Conservation (phyloP, 2,797 vertebrate species). For the Cetoscarus ocellatus region DNA sequence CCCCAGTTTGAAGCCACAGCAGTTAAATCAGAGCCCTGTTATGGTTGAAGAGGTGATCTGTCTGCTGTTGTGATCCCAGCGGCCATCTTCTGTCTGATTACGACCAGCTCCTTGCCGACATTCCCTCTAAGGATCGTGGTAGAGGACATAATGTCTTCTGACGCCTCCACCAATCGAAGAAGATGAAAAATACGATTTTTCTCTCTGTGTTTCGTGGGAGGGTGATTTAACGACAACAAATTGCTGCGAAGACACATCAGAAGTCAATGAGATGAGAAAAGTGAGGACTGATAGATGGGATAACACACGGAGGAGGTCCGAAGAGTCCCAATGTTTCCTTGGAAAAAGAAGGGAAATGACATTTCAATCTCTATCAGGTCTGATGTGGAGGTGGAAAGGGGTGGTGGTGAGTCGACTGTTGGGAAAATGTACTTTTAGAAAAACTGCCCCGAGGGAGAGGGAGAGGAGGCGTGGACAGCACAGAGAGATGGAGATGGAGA, state of each 20-base stretch:
- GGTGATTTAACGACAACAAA: conserved; percentile 50
- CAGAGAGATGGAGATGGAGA: conserved; percentile 72
- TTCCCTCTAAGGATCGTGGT: conserved; percentile 42
- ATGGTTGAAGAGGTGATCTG: conserved; percentile 32
- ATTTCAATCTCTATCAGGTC: conserved; percentile 69
- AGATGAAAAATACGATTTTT: conserved; percentile 10
- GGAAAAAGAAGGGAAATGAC: conserved; percentile 48
- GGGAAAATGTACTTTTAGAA: conserved; percentile 49
- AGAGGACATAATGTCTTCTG: conserved; percentile 50
- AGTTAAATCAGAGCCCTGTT: conserved; percentile 38
- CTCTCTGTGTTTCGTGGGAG: conserved; percentile 9
- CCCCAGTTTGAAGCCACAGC: conserved; percentile 10
- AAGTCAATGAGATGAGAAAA: conserved; percentile 65
- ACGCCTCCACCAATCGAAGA: conserved; percentile 25
- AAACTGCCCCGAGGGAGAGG: conserved; percentile 19
- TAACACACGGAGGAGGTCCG: conserved; percentile 41
- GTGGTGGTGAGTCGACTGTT: conserved; percentile 28
- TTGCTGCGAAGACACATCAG: conserved; percentile 44
- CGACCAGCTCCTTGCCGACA: conserved; percentile 37
- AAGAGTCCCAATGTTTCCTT: conserved; percentile 24
- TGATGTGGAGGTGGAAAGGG: conserved; percentile 42
- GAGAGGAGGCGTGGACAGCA: conserved; percentile 40
- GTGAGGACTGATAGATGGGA: conserved; percentile 54
- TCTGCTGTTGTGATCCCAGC: conserved; percentile 38
- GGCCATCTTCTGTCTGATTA: conserved; percentile 43